Conservation (phyloP, 2,888 invertebrate genomes). For the Globia sparganii region DNA sequence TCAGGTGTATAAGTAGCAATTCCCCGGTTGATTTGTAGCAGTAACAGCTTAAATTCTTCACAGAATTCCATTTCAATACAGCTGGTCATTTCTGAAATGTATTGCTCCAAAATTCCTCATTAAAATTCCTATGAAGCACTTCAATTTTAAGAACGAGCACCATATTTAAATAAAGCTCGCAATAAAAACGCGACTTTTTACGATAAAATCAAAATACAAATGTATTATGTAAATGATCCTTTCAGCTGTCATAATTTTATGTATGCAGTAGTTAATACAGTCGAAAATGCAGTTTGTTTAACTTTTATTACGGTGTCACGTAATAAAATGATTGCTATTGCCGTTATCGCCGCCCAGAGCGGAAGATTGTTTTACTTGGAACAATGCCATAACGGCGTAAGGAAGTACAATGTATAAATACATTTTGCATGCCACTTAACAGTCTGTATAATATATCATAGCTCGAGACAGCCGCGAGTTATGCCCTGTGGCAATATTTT, state of each 20-base stretch:
- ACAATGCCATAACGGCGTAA: constrained; percentile 87
- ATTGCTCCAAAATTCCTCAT: constrained; percentile 6
- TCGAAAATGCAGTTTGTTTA: constrained; percentile 76
- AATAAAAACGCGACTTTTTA: constrained; percentile 46
- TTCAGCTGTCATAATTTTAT: constrained; percentile 52
- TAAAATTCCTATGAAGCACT: constrained; percentile 35
- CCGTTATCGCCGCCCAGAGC: constrained; percentile 82
- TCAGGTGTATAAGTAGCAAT: background rate
- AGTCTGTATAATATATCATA: constrained; percentile 85
- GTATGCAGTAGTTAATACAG: constrained; percentile 58
- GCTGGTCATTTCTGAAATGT: background rate
- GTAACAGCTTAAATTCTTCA: background rate
- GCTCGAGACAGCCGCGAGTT: constrained; percentile 77
- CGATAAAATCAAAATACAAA: constrained; percentile 50
- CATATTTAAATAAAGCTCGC: constrained; percentile 43
- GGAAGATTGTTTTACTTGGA: constrained; percentile 90
- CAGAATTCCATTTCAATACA: background rate
- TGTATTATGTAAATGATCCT: constrained; percentile 57
- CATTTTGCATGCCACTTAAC: constrained; percentile 90
- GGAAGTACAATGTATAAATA: constrained; percentile 90
- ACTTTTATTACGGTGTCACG: constrained; percentile 82
- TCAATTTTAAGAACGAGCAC: constrained; percentile 26
- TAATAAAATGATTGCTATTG: constrained; percentile 83
- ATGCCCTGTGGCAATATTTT: constrained; percentile 66
- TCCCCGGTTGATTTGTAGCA: background rate